A percentile compares a stretch with the other conserved stretches of the same genome.
Conservation (phyloP, 2,113 vertebrate genomes). For the Odontophorus gujanensis region DNA sequence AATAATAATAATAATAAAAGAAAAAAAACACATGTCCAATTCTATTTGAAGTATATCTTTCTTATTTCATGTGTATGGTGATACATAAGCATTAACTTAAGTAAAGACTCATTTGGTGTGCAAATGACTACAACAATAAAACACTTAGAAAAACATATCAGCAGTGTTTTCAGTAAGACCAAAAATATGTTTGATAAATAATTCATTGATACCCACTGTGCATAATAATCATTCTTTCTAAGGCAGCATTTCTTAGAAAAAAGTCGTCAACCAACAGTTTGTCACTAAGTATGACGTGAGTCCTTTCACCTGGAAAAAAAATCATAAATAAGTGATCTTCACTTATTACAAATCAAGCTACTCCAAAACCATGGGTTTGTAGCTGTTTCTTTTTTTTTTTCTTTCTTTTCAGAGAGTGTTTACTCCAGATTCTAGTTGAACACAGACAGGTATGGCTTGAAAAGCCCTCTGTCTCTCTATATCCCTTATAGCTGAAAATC, state of each 20-base stretch:
- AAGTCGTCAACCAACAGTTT: slow-evolving; percentile 63
- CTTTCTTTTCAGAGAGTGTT: neutral
- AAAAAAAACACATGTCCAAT: neutral
- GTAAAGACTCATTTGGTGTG: slow-evolving; percentile 73
- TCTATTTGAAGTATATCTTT: slow-evolving; percentile 54
- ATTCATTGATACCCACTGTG: slow-evolving; percentile 81
- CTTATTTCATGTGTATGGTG: slow-evolving; percentile 68
- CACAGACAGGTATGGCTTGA: too few species aligned
- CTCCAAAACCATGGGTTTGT: neutral
- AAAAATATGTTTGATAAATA: slow-evolving; percentile 82
- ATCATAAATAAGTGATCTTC: neutral
- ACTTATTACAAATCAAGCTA: neutral
- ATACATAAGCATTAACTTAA: slow-evolving; percentile 77
- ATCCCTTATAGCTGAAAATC: neutral
- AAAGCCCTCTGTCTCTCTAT: neutral
- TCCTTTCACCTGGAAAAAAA: neutral
- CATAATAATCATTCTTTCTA: slow-evolving; percentile 75
- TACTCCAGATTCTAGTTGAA: neutral
- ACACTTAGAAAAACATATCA: slow-evolving; percentile 66
- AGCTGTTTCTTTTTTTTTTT: neutral
- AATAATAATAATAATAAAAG: neutral
- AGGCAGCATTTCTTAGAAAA: slow-evolving; percentile 56
- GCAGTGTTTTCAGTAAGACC: slow-evolving; percentile 71
- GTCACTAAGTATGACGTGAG: slow-evolving; percentile 35
- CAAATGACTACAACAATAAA: slow-evolving; percentile 73